phyloP scores from a whole-genome alignment of 2,888 invertebrate genomes.

The Protophormia terraenovae region DNA sequence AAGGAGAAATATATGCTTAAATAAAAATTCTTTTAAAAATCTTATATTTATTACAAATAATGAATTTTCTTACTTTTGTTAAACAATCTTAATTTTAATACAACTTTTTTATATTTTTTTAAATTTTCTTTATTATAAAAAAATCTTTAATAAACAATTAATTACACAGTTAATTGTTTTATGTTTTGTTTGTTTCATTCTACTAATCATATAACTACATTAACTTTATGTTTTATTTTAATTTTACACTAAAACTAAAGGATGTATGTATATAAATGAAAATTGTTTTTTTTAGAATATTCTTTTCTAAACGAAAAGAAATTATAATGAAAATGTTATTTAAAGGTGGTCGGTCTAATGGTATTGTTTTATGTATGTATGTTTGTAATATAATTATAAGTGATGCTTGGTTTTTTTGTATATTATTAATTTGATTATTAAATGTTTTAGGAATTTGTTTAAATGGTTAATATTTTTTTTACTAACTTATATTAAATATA shows the following conservation, averaged over 20 bases:
- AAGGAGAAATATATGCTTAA: too few species aligned
- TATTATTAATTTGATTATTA: background rate
- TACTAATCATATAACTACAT: conserved; percentile 32
- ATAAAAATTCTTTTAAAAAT: too few species aligned
- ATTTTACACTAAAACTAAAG: conserved; percentile 24
- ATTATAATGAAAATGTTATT: background rate
- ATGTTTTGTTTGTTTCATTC: background rate
- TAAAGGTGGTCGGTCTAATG: background rate
- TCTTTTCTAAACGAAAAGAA: background rate
- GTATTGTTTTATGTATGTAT: conserved; percentile 12
- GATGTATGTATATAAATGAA: background rate
- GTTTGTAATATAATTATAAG: too few species aligned
- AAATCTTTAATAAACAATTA: background rate
- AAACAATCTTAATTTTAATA: conserved; percentile 38
- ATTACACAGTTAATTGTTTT: background rate
- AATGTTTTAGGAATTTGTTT: conserved; percentile 46
- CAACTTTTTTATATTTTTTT: background rate
- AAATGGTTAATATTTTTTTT: background rate
- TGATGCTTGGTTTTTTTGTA: conserved; percentile 27
- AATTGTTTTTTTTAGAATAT: background rate
- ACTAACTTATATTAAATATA: background rate
- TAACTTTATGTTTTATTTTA: background rate
- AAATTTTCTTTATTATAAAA: background rate
- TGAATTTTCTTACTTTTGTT: background rate
- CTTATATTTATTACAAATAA: background rate